Conservation (phyloP, 1,140 invertebrate genomes). For the Hirudo medicinalis region DNA sequence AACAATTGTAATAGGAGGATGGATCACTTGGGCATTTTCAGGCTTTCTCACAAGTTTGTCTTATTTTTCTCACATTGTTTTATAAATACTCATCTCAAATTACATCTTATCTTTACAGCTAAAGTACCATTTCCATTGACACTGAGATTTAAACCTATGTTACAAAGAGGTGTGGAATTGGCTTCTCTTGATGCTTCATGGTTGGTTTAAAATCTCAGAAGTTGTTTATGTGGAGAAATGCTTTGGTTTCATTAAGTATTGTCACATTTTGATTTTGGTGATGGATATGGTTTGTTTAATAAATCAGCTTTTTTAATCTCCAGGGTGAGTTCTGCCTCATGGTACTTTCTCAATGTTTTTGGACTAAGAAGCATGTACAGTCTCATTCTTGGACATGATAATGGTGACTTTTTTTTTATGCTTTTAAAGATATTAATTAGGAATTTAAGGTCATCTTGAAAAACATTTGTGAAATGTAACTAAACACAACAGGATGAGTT, state of each 20-base stretch:
- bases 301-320: too few relatives aligned
- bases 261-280: too few relatives aligned
- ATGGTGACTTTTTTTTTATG: constrained; percentile 49
- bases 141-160: constrained; percentile 94
- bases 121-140: constrained; percentile 98
- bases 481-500: too few relatives aligned
- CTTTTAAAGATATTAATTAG: not conserved
- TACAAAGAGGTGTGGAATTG: constrained; percentile 92
- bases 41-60: constrained; percentile 89
- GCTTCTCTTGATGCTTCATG: constrained; percentile 89
- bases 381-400: constrained; percentile 93
- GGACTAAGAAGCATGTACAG: constrained; percentile 93
- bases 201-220: constrained; percentile 38
- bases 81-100: not conserved
- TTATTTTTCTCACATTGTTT: not conserved
- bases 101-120: constrained; percentile 46
- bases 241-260: too few relatives aligned
- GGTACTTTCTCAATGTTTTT: constrained; percentile 99
- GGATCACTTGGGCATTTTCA: constrained; percentile 99
- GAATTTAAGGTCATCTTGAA: not conserved
- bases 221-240: too few relatives aligned
- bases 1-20: constrained; percentile 95
- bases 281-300: too few relatives aligned
- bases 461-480: too few relatives aligned
- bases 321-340: constrained; percentile 89